Evolutionary conservation across 2,888 invertebrate genomes (phyloP), one percentile per base, ranked within the genome.

Genomic region (Calameuta pallipes): DNA sequence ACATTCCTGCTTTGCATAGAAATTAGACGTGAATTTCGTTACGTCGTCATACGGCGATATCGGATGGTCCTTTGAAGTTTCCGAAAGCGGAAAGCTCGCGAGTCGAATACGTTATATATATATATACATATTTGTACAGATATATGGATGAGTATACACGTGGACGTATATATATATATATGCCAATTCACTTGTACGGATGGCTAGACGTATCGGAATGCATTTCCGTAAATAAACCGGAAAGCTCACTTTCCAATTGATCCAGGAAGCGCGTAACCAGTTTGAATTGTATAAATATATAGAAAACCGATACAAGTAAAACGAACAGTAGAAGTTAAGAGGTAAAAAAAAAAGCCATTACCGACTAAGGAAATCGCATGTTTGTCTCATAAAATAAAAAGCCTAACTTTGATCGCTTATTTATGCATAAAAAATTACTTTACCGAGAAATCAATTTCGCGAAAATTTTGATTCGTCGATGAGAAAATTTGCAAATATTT

Each of bases 341-440:
- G 2, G 2, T 15, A 23, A 23, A 41, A 15, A 15, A 23, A 23
- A 6, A 23, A 0, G n/a, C 23, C 23, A 56, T 15, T 23, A 23
- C 6, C 4, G 6, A 41, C 15, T 41, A 4, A 41, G 15, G 4
- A 41, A 41, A 15, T 41, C 15, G 15, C 15, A 41, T 4, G 37
- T 37, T 13, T 37, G 13, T 37, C 13, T 13, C 4, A 13, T 37
- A 37, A 37, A 37, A 4, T 13, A 4, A 37, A 4, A 37, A 37
- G n/a, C 13, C 13, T 4, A 13, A 13, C 0, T 1, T 4, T 1
- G 4, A 4, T 37, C 1, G 0, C 4, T 13, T 13, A 36, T 13
- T 12, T 13, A 15, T 41, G 4, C 15, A 4, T 41, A 23, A 56
- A 56, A 41, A 41, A 15, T 15, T 0, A 41, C 2, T 56, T 9